Evolutionary conservation across 2,888 invertebrate genomes (phyloP).

Genomic region (Pristionchus arcanus): DNA sequence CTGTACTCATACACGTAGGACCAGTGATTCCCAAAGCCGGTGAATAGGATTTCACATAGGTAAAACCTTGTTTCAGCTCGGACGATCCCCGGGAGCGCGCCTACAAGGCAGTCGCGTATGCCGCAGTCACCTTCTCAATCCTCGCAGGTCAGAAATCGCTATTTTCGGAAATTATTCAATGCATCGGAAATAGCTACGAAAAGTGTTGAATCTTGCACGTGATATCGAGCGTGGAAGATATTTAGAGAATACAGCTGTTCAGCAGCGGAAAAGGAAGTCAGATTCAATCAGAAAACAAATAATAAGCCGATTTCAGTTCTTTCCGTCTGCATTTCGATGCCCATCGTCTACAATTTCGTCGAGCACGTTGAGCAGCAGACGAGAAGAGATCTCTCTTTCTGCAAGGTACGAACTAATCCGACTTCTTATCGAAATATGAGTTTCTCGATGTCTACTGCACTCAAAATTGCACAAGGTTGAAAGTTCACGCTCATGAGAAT

Average conservation of each 20-base stretch:
- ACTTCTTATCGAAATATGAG: neutral
- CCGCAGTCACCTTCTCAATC: slow-evolving; percentile 78
- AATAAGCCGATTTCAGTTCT: slow-evolving; percentile 25
- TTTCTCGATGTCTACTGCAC: neutral
- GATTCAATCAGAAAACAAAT: neutral
- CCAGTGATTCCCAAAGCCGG: neutral
- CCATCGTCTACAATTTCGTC: slow-evolving; percentile 79
- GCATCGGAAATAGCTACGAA: neutral
- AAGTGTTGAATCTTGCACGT: too few species aligned
- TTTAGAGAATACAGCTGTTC: neutral
- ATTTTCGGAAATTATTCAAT: slow-evolving; percentile 48
- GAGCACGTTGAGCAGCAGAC: slow-evolving; percentile 78
- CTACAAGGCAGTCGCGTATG: slow-evolving; percentile 78
- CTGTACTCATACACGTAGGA: neutral
- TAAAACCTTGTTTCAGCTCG: slow-evolving; percentile 3
- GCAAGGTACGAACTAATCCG: slow-evolving; percentile 72
- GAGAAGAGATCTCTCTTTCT: slow-evolving; percentile 75
- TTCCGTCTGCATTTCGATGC: slow-evolving; percentile 78
- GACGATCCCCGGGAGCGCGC: slow-evolving; percentile 77
- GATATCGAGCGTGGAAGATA: neutral
- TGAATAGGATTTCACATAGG: neutral
- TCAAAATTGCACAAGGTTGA: neutral
- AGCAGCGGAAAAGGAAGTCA: neutral
- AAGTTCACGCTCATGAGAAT: neutral
- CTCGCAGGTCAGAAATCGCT: slow-evolving; percentile 68